Percentiles rank a stretch among this genome's conserved stretches.
Evolutionary conservation across 2,888 invertebrate genomes (phyloP).

Genomic region (Andrena flavipes): DNA sequence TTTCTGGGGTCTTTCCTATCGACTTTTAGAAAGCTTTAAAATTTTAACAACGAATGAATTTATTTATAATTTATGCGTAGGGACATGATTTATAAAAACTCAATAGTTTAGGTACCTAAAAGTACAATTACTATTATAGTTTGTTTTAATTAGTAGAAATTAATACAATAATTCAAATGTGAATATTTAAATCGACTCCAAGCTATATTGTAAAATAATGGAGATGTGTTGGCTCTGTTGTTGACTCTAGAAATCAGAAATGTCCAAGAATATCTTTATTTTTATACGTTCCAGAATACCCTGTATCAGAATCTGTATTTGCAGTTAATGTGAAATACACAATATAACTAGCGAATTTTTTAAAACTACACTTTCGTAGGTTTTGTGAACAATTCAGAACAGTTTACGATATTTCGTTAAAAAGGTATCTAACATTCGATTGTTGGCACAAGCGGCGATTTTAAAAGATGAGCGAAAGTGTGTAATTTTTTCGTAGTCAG

Average conservation of each 20-base stretch:
- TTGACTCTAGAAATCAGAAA: slow-evolving; percentile 40
- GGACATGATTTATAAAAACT: slow-evolving; percentile 10
- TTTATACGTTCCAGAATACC: slow-evolving; percentile 49
- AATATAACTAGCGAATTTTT: slow-evolving; percentile 18
- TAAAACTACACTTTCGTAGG: slow-evolving; percentile 29
- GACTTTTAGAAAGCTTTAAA: not conserved
- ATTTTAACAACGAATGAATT: slow-evolving; percentile 7
- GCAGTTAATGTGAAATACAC: slow-evolving; percentile 13
- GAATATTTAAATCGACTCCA: not conserved
- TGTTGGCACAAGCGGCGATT: slow-evolving; percentile 16
- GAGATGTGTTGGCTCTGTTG: too few species aligned
- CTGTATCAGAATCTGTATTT: slow-evolving; percentile 34
- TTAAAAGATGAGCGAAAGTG: slow-evolving; percentile 21
- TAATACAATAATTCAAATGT: not conserved
- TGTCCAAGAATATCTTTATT: slow-evolving; percentile 41
- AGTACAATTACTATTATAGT: not conserved
- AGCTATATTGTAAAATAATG: not conserved
- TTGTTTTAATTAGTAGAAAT: slow-evolving; percentile 1
- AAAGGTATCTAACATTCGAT: slow-evolving; percentile 1
- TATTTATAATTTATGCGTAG: not conserved
- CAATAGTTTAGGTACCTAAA: slow-evolving; percentile 1
- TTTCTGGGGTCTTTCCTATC: slow-evolving; percentile 34
- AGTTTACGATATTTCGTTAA: slow-evolving; percentile 12
- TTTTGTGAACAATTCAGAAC: slow-evolving; percentile 11
- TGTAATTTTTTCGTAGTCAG: slow-evolving; percentile 43